Base-by-base conservation (phyloP, 2,888 invertebrate species). In the Thymelicus lineola region DNA sequence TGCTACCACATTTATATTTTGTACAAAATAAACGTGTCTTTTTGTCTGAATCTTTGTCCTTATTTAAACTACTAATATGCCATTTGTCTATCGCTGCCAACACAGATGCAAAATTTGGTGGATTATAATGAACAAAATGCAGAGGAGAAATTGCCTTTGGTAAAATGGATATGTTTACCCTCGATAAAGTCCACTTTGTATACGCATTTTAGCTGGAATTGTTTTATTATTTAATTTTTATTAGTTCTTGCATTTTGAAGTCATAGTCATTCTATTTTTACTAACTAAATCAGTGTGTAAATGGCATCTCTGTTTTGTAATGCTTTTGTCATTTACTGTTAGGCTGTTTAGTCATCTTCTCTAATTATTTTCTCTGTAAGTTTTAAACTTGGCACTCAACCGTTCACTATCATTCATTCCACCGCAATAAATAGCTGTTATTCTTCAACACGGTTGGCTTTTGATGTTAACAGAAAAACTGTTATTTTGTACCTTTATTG, bases 91-190 rank as follows among this genome's bases (percentile, higher is more conserved):
- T 90, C 90, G 88, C 89, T 89, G 88, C 88, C 84, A 84, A 87
- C 85, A 86, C 93, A 96, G 96, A 96, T 96, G 95, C 96, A 96
- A 95, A 95, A 96, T 95, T 95, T 97, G 96, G 96, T 96, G 96
- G 97, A 97, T 95, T 97, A 96, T 96, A 97, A 96, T 95, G 96
- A 97, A 95, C 94, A 95, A 94, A 96, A 96, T 92, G 96, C 96
- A 94, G 97, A 97, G 96, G 97, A 97, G 95, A 97, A 97, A 94
- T 96, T 97, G 93, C 97, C 97, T 95, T 96, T 97, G 97, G 97
- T 98, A 96, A 96, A 95, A 93, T 83, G 86, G 87, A 87, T 83
- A 81, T 80, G 79, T 84, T 86, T 81, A 84, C 86, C 89, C 89
- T 86, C 84, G 81, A 86, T 81, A 82, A 80, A 89, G 87, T 90